A percentile compares a stretch with the other conserved stretches of the same genome.
phyloP scores from a whole-genome alignment of 2,797 vertebrate genomes.

The Sorex maritimensis region DNA sequence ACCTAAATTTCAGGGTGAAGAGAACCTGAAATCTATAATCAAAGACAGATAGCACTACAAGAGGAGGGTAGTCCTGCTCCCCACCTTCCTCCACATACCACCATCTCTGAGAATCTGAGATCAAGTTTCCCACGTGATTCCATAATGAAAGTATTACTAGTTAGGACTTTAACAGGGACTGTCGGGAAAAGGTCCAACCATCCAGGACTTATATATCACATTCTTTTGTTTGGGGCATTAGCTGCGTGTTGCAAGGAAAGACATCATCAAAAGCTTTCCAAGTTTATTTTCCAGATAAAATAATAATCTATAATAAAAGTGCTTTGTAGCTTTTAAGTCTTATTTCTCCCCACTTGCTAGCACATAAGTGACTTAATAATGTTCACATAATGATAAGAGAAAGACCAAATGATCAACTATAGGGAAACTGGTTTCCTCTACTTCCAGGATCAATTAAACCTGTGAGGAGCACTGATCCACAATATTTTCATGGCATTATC shows the following conservation, averaged over 20 bases:
- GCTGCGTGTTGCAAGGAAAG: background rate
- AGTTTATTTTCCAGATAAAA: constrained; percentile 2
- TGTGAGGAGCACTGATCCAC: background rate
- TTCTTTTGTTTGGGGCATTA: background rate
- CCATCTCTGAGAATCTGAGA: background rate
- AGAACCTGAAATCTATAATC: constrained; percentile 4
- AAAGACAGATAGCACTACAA: background rate
- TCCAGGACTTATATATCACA: background rate
- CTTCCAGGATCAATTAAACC: background rate
- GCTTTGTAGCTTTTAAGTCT: background rate
- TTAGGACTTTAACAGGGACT: background rate
- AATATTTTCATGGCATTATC: background rate
- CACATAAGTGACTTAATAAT: background rate
- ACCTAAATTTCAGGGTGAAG: background rate
- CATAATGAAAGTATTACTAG: background rate
- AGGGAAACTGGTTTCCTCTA: background rate
- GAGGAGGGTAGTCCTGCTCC: background rate
- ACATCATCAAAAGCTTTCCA: background rate
- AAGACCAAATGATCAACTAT: background rate
- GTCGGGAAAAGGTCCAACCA: background rate
- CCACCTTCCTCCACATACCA: background rate
- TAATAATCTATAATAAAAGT: background rate
- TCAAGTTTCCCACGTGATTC: background rate
- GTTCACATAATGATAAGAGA: constrained; percentile 24
- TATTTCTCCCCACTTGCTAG: background rate